These are phyloP conservation scores for Pomatorhinus ruficollis DNA, from an alignment of 2,113 vertebrate species.

Conservation along the genomic window DNA sequence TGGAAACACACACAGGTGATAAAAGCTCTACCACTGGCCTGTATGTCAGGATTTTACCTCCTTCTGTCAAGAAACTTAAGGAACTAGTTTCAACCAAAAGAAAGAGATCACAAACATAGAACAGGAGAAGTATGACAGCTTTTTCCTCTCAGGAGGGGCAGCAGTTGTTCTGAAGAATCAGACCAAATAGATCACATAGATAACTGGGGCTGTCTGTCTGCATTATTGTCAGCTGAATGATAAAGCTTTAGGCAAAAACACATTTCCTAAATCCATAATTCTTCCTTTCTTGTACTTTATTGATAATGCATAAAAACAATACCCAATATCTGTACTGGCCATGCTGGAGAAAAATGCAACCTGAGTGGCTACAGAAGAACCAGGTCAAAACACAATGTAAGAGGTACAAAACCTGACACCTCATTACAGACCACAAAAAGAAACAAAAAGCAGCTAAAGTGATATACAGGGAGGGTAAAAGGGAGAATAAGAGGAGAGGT, in stretches of 20 bases:
- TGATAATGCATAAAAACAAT: not conserved
- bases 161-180: not conserved
- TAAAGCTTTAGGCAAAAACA: not conserved
- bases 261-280: not conserved
- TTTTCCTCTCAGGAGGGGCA: not conserved
- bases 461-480: not conserved
- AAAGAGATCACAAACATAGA: not conserved
- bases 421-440: not conserved
- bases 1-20: not conserved
- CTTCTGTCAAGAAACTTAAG: not conserved
- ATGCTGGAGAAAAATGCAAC: not conserved
- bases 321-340: rapidly evolving
- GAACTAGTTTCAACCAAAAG: not conserved
- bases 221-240: not conserved
- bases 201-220: not conserved
- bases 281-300: not conserved
- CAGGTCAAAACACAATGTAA: not conserved
- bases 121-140: not conserved
- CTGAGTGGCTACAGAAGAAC: not conserved
- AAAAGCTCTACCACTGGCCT: not conserved
- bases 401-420: not conserved
- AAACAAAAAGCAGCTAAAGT: not conserved
- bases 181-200: not conserved
- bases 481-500: not conserved
- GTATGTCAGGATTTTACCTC: not conserved